phyloP scores from a whole-genome alignment of 2,797 vertebrate genomes.

The Pangasius mekongensis region DNA sequence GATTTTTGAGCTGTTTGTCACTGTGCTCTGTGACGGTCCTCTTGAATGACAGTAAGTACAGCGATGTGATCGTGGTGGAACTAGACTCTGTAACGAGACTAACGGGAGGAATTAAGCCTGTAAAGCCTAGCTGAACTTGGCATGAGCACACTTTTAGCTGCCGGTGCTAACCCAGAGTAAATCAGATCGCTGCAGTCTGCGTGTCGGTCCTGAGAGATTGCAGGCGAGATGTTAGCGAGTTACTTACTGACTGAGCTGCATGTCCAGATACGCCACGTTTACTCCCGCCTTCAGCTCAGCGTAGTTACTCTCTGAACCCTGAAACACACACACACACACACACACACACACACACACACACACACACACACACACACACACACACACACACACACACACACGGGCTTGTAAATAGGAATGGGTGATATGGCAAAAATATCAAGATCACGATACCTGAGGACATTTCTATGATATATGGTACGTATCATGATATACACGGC shows the following conservation, averaged over 20 bases:
- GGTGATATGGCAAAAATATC: neutral
- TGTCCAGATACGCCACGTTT: slow-evolving; percentile 85
- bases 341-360: slow-evolving; percentile 4
- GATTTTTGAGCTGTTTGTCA: too few relatives aligned
- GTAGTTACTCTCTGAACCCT: slow-evolving; percentile 95
- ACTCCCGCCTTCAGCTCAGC: slow-evolving; percentile 89
- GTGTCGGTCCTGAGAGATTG: neutral
- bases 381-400: neutral
- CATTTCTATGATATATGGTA: too few relatives aligned
- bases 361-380: neutral
- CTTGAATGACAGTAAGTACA: neutral
- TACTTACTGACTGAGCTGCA: slow-evolving; percentile 89
- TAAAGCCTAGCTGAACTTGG: neutral
- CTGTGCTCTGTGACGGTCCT: too few relatives aligned
- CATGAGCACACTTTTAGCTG: neutral
- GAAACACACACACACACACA: slow-evolving; percentile 19
- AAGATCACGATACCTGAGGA: neutral
- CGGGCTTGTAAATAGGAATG: neutral
- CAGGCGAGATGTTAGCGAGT: too few relatives aligned
- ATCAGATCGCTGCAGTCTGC: neutral
- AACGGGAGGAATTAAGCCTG: neutral
- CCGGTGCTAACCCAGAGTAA: neutral
- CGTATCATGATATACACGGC: neutral
- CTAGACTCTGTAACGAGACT: neutral
- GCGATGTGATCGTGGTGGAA: neutral